Evolutionary conservation across 2,888 invertebrate species (phyloP), one percentile per base, ranked within the genome.

Genomic region (Cataglyphis livida): DNA sequence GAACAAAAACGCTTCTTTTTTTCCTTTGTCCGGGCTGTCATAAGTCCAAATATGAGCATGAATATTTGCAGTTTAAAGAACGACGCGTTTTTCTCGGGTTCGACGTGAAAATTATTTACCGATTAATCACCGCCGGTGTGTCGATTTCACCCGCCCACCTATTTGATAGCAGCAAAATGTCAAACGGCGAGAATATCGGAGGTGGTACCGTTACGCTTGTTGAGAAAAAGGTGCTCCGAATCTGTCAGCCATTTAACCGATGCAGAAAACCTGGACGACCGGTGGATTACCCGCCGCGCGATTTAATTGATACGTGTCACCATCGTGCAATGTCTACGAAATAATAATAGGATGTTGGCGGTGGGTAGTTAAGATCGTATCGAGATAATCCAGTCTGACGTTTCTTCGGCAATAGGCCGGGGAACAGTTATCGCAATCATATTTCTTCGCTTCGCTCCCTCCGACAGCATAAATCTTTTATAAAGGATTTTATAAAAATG

Each of bases 361-460:
- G 68, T 66, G 35, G 66, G 38, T 10, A 68, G 28, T 78, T 35
- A 57, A 82, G 82, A 85, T 85, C 41, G 82, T 88, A 88, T 88
- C 88, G 83, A 82, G 84, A 64, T 82, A 85, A 88, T 87, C 76
- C 76, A 18, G 44, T 65, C 85, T 57, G 82, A 75, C 84, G 61
- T 66, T 82, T 28, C 44, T 79, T 68, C 51, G 61, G 65, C 75
- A 65, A 84, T 65, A 83, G 66, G 68, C 66, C 25, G 41, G 59
- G 59, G 7, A 81, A 84, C 81, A 62, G 65, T 81, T 38, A 68
- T 75, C 75, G 75, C 54, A 54, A 85, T 87, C 76, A 70, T 83
- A 62, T 79, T 70, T 75, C 74, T 10, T 10, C 25, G 61, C 12
- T 18, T 18, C 48, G 48, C n/a, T 57, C 48, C 0, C 51, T 38